These are phyloP conservation scores for Gymnothorax reevesii DNA, from an alignment of 2,797 vertebrate genomes.

Conservation along the genomic window DNA sequence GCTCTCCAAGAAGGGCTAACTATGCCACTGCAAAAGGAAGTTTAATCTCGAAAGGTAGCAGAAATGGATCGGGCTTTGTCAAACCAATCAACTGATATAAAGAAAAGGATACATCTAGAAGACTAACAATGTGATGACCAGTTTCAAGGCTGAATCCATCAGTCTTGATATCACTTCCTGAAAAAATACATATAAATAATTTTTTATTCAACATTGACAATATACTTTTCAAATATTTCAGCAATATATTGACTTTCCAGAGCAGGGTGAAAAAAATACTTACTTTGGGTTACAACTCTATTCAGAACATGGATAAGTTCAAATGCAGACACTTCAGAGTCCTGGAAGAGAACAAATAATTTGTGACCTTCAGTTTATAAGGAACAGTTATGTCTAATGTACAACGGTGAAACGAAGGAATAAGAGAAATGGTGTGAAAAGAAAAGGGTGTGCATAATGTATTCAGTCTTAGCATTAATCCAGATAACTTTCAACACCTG, in stretches of 20 bases:
- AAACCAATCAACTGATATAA: not conserved
- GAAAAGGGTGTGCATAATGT: not conserved
- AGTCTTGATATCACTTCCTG: constrained; percentile 68
- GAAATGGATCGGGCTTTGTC: not conserved
- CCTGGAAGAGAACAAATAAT: constrained; percentile 58
- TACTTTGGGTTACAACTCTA: constrained; percentile 76
- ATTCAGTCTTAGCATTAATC: not conserved
- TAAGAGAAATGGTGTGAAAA: not conserved
- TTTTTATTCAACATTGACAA: constrained; percentile 5
- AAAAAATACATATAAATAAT: constrained; percentile 19
- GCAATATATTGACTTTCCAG: not conserved
- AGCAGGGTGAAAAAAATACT: constrained; percentile 45
- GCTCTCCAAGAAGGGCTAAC: not conserved
- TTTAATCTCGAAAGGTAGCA: not conserved
- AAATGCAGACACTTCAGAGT: constrained; percentile 77
- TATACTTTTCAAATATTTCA: not conserved
- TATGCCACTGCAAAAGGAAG: not conserved
- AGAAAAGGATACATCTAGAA: constrained; percentile 74
- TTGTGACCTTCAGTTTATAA: not conserved
- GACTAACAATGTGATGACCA: constrained; percentile 68
- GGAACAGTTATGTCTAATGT: not conserved
- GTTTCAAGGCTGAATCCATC: constrained; percentile 64
- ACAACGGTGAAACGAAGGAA: not conserved
- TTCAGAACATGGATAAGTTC: constrained; percentile 77
- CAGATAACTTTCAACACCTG: not conserved